A percentile compares a stretch with the other conserved stretches of the same genome.
Conservation (phyloP, 2,113 vertebrate species). For the Corythaixoides concolor region DNA sequence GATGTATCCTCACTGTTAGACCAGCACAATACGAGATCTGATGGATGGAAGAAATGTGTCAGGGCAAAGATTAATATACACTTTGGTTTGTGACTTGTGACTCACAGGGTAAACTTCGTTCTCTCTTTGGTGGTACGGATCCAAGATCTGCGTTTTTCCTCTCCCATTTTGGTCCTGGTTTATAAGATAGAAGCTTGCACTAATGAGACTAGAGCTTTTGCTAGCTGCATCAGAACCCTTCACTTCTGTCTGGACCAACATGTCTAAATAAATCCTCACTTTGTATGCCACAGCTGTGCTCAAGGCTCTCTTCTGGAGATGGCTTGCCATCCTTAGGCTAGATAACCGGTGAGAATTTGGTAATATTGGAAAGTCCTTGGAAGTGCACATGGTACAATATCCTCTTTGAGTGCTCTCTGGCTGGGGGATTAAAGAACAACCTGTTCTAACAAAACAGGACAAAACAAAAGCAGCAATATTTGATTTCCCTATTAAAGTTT, state of each 20-base stretch:
- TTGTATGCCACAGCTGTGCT: background rate
- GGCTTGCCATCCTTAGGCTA: background rate
- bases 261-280: background rate
- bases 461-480: background rate
- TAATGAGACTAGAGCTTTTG: background rate
- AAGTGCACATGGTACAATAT: background rate
- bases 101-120: constrained; percentile 53
- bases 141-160: constrained; percentile 36
- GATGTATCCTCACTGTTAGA: constrained; percentile 70
- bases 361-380: background rate
- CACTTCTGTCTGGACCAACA: background rate
- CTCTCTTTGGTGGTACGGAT: constrained; percentile 40
- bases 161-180: constrained; percentile 53
- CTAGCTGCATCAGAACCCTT: background rate
- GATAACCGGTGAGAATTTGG: background rate
- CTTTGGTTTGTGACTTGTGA: constrained; percentile 61
- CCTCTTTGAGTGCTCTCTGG: background rate
- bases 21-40: constrained; percentile 67
- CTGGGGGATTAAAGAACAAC: background rate
- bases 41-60: constrained; percentile 65
- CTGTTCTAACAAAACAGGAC: background rate
- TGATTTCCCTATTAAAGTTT: background rate
- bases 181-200: background rate
- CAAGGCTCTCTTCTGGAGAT: background rate
- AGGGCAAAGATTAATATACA: constrained; percentile 32